These are phyloP conservation scores for Neostethus bicornis DNA, from an alignment of 2,797 vertebrate species.

Conservation along the genomic window DNA sequence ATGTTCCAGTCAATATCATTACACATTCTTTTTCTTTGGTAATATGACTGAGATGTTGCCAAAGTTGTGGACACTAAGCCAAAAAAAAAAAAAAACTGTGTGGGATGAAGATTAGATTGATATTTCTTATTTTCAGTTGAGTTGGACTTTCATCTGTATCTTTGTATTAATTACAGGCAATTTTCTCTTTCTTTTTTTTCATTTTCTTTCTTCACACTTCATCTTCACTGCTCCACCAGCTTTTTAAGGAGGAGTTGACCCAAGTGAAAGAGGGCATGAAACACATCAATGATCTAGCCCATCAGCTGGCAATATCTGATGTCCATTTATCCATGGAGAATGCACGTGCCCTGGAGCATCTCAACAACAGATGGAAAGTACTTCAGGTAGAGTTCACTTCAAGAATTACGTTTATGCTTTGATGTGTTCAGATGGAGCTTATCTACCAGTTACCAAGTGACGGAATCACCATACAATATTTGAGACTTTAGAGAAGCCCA, in stretches of 20 bases:
- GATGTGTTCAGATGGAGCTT: constrained; percentile 32
- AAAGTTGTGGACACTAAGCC: constrained; percentile 24
- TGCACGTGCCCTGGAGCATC: constrained; percentile 90
- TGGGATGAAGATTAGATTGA: constrained; percentile 15
- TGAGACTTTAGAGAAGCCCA: constrained; percentile 1
- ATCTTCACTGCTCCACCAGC: constrained; percentile 66
- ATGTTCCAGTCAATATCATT: constrained; percentile 13
- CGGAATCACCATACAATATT: constrained; percentile 6
- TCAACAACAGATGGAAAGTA: constrained; percentile 94
- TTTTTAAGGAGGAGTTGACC: constrained; percentile 94
- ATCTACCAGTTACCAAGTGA: constrained; percentile 19
- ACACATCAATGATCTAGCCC: constrained; percentile 92
- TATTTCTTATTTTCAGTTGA: constrained; percentile 10
- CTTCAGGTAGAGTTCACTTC: constrained; percentile 85
- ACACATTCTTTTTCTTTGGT: constrained; percentile 12
- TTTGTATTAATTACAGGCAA: constrained; percentile 1
- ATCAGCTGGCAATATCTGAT: constrained; percentile 95
- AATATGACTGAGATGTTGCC: constrained; percentile 20
- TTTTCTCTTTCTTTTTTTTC: constrained; percentile 1
- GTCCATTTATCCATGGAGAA: constrained; percentile 98
- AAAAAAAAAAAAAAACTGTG: constrained; percentile 13
- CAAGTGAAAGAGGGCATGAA: constrained; percentile 95
- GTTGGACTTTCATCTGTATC: background rate
- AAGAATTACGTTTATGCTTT: constrained; percentile 18
- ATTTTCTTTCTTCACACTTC: background rate